phyloP scores from a whole-genome alignment of 2,113 vertebrate species.

The Lipotes vexillifer region DNA sequence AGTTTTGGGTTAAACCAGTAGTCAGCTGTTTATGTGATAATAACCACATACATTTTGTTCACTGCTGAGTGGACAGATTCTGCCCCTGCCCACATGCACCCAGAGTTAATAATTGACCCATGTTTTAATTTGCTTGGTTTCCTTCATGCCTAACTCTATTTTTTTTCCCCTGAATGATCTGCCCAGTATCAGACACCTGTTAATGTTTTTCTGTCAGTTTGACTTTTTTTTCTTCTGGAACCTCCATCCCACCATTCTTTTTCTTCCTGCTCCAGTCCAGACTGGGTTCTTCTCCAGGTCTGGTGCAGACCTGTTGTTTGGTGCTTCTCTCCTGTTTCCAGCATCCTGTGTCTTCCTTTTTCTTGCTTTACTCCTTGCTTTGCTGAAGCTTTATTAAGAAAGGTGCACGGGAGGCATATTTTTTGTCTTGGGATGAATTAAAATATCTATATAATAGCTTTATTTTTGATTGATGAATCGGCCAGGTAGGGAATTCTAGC shows the following conservation, averaged over 20 bases:
- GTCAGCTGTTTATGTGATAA: background rate
- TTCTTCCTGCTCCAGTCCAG: background rate
- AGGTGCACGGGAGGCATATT: background rate
- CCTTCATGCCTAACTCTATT: background rate
- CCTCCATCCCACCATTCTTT: background rate
- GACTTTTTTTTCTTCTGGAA: background rate
- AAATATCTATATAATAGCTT: background rate
- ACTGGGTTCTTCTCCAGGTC: background rate
- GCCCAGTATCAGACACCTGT: background rate
- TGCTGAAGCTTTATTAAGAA: slow-evolving; percentile 35
- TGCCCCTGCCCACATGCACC: background rate
- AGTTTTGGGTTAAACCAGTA: background rate
- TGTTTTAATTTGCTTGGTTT: slow-evolving; percentile 34
- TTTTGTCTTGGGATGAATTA: background rate
- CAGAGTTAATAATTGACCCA: background rate
- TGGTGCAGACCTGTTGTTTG: background rate
- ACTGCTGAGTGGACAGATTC: background rate
- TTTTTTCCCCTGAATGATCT: background rate
- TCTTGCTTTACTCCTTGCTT: background rate
- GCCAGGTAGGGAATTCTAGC: background rate
- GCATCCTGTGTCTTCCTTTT: background rate
- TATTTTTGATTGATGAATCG: background rate
- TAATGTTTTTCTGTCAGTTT: background rate
- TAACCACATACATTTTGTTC: background rate
- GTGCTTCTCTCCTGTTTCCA: background rate